Evolutionary conservation across 2,888 invertebrate genomes (phyloP), one percentile per base, ranked within the genome.

Genomic region (Alloscopus bannaensis): DNA sequence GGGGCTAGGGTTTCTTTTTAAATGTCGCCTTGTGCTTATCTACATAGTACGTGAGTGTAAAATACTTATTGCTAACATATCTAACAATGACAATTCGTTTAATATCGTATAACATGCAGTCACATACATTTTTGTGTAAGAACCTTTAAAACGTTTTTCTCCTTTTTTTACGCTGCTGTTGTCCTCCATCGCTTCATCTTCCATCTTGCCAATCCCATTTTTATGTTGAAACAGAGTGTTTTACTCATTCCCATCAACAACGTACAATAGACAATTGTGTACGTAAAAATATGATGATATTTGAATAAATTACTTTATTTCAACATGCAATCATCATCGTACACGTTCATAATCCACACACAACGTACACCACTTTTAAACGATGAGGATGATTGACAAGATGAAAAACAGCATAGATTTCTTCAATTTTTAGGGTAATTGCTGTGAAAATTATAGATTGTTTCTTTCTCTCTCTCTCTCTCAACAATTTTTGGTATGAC

Each of bases 51-150:
- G 40, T 40, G 8, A 40, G 40, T 40, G 40, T 13, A 11, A 40
- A 8, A 40, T 11, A 40, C n/a, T n/a, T n/a, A n/a, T 60, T 36
- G 20, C 60, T 62, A 52, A 22, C 13, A 28, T 55, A 40, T 70
- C 42, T 70, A 69, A 47, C 24, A 66, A 69, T 50, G 59, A 55
- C 69, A 77, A 77, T 78, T 71, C 70, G 78, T 78, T 70, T 69
- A 42, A 57, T 57, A 66, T 81, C 83, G 83, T 83, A 83, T 83
- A 81, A 77, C 83, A 77, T 80, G 75, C 80, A 81, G 80, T 83
- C 81, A 80, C 83, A 80, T 60, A 55, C 40, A 55, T 22, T 57
- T 57, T 42, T 3, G 68, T 55, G n/a, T 57, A 68, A 68, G 40
- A 52, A 52, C 52, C 52, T 52, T 52, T 22, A 20, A 8, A 52